Evolutionary conservation across 2,797 vertebrate genomes (phyloP).

Genomic region (Prionace glauca): DNA sequence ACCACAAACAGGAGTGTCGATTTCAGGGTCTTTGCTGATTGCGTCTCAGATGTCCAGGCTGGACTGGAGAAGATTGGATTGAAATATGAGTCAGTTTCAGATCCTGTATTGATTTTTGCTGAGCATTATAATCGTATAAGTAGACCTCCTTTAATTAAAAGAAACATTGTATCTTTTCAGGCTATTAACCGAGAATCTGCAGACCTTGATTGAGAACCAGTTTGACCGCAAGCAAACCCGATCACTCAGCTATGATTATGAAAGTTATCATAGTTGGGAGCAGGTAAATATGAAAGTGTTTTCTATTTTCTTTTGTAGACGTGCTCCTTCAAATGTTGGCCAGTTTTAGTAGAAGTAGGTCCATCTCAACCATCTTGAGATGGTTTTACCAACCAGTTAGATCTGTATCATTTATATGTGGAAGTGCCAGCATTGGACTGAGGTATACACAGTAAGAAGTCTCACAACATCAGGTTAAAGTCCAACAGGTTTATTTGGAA

Average conservation of each 20-base stretch:
- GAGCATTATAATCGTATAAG: background rate
- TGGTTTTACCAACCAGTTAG: background rate
- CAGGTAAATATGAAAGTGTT: conserved; percentile 65
- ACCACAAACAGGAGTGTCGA: conserved; percentile 66
- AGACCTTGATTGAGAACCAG: conserved; percentile 61
- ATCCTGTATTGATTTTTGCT: background rate
- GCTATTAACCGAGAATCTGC: conserved; percentile 74
- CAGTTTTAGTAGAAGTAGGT: background rate
- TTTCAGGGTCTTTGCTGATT: conserved; percentile 66
- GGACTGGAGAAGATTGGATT: conserved; percentile 67
- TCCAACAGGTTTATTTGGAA: too few species aligned
- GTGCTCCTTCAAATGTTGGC: background rate
- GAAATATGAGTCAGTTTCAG: conserved; percentile 60
- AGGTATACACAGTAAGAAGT: too few species aligned
- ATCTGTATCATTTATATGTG: background rate
- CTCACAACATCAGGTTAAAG: too few species aligned
- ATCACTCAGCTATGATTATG: conserved; percentile 48
- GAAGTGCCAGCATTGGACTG: too few species aligned
- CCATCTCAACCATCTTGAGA: background rate
- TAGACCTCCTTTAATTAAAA: background rate
- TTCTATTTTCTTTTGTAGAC: background rate
- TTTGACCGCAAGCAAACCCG: conserved; percentile 52
- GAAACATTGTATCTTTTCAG: conserved; percentile 52
- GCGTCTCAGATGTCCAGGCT: conserved; percentile 57
- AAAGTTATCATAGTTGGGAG: conserved; percentile 88